Conservation (phyloP, 2,888 invertebrate species). For the Cyclophora punctaria region DNA sequence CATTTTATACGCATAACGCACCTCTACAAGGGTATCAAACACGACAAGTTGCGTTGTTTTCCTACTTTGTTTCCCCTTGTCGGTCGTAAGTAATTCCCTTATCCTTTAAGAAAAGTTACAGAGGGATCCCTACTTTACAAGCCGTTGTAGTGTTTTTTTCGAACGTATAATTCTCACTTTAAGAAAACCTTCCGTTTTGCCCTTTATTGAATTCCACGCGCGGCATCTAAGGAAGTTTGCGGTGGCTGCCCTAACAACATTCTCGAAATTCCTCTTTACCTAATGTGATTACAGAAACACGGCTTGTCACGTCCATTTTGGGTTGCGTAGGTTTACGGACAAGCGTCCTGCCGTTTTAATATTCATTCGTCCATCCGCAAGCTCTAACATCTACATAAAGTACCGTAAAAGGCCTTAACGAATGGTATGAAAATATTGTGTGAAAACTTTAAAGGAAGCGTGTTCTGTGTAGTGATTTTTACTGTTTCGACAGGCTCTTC, state of each 20-base stretch:
- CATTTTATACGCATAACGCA: slow-evolving; percentile 10
- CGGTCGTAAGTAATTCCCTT: slow-evolving; percentile 60
- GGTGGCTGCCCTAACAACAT: slow-evolving; percentile 46
- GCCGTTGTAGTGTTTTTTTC: slow-evolving; percentile 36
- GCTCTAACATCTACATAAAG: slow-evolving; percentile 2
- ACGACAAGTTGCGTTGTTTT: slow-evolving; percentile 53
- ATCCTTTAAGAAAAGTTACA: slow-evolving; percentile 55
- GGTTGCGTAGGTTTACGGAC: slow-evolving; percentile 23
- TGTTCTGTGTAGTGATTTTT: slow-evolving; percentile 7
- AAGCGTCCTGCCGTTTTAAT: slow-evolving; percentile 22
- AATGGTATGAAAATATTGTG: slow-evolving; percentile 13
- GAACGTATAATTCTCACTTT: slow-evolving; percentile 65
- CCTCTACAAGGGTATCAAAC: slow-evolving; percentile 34
- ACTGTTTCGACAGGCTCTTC: slow-evolving; percentile 8
- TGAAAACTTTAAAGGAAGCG: slow-evolving; percentile 6
- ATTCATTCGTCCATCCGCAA: slow-evolving; percentile 13
- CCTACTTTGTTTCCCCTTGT: slow-evolving; percentile 56
- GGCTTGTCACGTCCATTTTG: slow-evolving; percentile 27
- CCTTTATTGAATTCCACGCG: slow-evolving; percentile 67
- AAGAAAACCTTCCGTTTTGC: slow-evolving; percentile 46
- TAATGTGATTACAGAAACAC: slow-evolving; percentile 42
- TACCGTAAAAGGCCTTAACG: slow-evolving; percentile 6
- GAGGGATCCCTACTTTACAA: slow-evolving; percentile 49
- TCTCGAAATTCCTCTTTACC: slow-evolving; percentile 42
- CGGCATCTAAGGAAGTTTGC: slow-evolving; percentile 49